phyloP scores from a whole-genome alignment of 2,113 vertebrate genomes.

The Furnarius figulus region DNA sequence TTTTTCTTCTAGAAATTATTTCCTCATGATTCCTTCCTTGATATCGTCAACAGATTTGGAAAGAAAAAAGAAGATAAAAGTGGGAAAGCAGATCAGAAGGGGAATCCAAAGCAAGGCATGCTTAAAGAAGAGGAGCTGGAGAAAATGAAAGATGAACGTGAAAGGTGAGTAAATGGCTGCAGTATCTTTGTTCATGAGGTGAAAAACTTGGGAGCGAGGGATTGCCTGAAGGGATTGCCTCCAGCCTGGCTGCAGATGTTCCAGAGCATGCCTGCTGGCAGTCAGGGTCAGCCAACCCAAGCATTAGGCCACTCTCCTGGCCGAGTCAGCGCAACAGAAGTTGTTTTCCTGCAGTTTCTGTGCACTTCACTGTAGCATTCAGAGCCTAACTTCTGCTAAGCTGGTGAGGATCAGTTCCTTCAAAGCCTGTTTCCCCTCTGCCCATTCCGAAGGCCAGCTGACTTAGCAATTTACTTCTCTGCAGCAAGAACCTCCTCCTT shows the following conservation, averaged over 20 bases:
- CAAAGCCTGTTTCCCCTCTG: not conserved
- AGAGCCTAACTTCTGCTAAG: not conserved
- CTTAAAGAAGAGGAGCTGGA: slow-evolving; percentile 87
- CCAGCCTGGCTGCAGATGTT: not conserved
- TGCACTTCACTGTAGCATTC: not conserved
- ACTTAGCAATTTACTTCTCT: not conserved
- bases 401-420: not conserved
- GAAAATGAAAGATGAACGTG: slow-evolving; percentile 85
- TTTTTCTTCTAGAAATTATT: slow-evolving; percentile 1
- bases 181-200: not conserved
- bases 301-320: not conserved
- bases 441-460: not conserved
- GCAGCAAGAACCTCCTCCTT: not conserved
- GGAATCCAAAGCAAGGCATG: slow-evolving; percentile 70
- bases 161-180: slow-evolving; percentile 67
- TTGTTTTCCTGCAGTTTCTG: not conserved
- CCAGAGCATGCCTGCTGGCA: not conserved
- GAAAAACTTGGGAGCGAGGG: not conserved
- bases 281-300: not conserved
- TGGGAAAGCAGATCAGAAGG: slow-evolving; percentile 83
- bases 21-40: not conserved
- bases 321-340: accelerated
- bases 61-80: slow-evolving; percentile 93
- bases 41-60: slow-evolving; percentile 83
- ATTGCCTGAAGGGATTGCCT: not conserved